Base-by-base conservation (phyloP, 2,888 invertebrate species). In the Apamea anceps region DNA sequence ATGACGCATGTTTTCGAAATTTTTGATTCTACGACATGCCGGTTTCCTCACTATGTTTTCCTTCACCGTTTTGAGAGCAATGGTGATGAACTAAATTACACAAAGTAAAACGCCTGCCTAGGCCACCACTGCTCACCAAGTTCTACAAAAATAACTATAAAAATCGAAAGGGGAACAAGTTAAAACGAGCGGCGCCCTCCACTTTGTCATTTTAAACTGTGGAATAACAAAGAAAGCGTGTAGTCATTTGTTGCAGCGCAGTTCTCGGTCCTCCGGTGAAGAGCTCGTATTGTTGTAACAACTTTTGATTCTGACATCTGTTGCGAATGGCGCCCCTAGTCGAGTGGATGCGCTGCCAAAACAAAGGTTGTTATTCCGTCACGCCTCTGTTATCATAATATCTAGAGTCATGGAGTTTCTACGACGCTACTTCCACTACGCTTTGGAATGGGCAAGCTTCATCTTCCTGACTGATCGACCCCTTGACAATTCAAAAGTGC, bases 281-380 rank as follows among this genome's bases (percentile, higher is more conserved):
- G 66, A 57, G 67, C 32, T 60, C 18, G n/a, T 68, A 65, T 66
- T 81, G 70, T 81, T 81, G 37, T 75, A 32, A 72, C 28, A 67
- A 74, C 62, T 75, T 67, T 68, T 45, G 79, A 72, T 54, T 60
- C 37, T 37, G 54, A 60, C 68, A 79, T 71, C 81, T 81, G 81
- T 81, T 81, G 60, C 65, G 42, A 75, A 72, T 51, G 25, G 63
- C 37, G 5, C 4, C 67, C 4, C 60, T 25, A 15, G 54, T 28
- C 15, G 63, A 68, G 48, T 72, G 32, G 42, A 72, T 66, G 51
- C 5, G 28, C 18, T 25, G 18, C 28, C 15, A 57, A 65, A 28
- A 45, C 57, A 51, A 71, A 76, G 57, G 21, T 42, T 65, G 51
- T 77, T 79, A 60, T 62, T 62, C 15, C 32, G 18, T 32, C 21